These are phyloP conservation scores for Tinamus major DNA, from an alignment of 2,797 vertebrate genomes.

Conservation along the genomic window DNA sequence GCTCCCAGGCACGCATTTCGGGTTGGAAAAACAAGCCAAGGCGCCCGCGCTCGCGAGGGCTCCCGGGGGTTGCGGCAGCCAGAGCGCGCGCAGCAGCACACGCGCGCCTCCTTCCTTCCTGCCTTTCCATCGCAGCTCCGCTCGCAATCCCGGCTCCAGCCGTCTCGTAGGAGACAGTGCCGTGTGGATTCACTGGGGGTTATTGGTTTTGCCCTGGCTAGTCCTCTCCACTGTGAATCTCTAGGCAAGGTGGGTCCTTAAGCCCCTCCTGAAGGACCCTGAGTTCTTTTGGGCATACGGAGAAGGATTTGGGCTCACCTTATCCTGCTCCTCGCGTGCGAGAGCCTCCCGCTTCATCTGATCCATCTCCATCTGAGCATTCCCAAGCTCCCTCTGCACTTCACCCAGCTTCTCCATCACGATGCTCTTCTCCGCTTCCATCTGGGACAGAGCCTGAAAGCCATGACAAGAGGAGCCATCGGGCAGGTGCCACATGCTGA, in stretches of 20 bases:
- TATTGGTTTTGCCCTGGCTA: background rate
- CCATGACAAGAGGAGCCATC: background rate
- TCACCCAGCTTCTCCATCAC: conserved; percentile 77
- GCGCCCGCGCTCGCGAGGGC: background rate
- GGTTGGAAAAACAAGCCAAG: background rate
- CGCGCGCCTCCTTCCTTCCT: background rate
- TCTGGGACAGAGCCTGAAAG: conserved; percentile 82
- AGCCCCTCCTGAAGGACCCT: background rate
- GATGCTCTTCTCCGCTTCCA: conserved; percentile 81
- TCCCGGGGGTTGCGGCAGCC: background rate
- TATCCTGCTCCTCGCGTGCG: conserved; percentile 80
- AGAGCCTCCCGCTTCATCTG: conserved; percentile 76
- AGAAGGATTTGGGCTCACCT: conserved; percentile 74
- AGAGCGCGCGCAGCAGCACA: too few relatives aligned
- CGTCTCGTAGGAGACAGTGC: accelerated
- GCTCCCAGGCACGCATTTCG: background rate
- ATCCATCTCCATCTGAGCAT: conserved; percentile 74
- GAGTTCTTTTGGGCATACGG: background rate
- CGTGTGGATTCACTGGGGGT: background rate
- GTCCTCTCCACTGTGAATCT: background rate
- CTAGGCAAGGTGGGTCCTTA: background rate
- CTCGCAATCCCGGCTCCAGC: background rate
- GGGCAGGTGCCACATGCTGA: too few relatives aligned
- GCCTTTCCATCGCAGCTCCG: background rate
- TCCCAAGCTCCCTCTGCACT: conserved; percentile 76